phyloP scores from a whole-genome alignment of 2,797 vertebrate species.

The Hipposideros larvatus region DNA sequence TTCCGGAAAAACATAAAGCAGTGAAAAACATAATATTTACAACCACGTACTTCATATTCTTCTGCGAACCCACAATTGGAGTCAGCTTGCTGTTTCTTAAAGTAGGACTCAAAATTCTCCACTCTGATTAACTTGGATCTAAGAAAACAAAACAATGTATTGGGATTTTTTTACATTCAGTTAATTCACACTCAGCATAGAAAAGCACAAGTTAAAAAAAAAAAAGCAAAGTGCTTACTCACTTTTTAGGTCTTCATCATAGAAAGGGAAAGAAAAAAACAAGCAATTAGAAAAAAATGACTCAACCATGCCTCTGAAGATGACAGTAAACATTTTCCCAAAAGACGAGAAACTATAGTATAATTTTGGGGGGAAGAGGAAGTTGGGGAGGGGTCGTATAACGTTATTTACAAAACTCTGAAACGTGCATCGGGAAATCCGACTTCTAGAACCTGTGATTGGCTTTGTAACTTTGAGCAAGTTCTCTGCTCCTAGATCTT shows the following conservation, averaged over 20 bases:
- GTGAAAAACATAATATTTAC: background rate
- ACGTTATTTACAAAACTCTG: background rate
- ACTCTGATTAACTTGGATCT: slow-evolving; percentile 93
- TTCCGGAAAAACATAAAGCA: background rate
- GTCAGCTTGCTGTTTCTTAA: slow-evolving; percentile 95
- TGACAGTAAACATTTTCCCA: background rate
- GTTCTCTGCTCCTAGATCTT: background rate
- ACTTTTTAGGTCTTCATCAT: slow-evolving; percentile 89
- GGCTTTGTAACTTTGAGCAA: background rate
- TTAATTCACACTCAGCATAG: slow-evolving; percentile 52
- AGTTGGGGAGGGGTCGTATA: fast-evolving
- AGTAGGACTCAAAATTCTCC: slow-evolving; percentile 94
- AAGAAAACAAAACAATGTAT: slow-evolving; percentile 64
- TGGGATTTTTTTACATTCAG: background rate
- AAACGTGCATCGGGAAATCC: background rate
- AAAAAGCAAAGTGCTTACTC: slow-evolving; percentile 83
- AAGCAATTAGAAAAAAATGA: slow-evolving; percentile 68
- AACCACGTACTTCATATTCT: slow-evolving; percentile 94
- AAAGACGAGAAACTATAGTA: slow-evolving; percentile 11
- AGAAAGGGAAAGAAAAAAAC: slow-evolving; percentile 58
- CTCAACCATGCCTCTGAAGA: background rate
- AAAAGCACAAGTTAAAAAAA: background rate
- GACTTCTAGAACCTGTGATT: background rate
- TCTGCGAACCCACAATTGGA: slow-evolving; percentile 97
- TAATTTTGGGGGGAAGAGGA: fast-evolving